Percentiles rank a stretch among this genome's conserved stretches.
phyloP scores from a whole-genome alignment of 2,888 invertebrate species.

The Sclerodermus sp. region DNA sequence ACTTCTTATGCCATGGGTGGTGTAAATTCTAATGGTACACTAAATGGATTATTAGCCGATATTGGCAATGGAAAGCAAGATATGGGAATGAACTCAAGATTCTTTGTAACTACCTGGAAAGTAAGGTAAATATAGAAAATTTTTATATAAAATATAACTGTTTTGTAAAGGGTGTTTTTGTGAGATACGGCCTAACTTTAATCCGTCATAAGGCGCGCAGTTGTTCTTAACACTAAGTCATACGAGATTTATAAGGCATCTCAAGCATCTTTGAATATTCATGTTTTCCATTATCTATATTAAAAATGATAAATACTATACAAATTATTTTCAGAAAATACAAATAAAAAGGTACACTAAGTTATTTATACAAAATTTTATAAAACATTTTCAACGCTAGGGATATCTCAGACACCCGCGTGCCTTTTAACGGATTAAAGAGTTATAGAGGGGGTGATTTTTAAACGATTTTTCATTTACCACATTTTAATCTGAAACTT shows the following conservation, averaged over 20 bases:
- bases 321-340: too few relatives aligned
- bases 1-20: background rate
- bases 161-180: background rate
- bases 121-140: too few relatives aligned
- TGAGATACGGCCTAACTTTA: background rate
- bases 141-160: background rate
- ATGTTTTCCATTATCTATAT: too few relatives aligned
- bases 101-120: constrained; percentile 19
- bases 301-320: too few relatives aligned
- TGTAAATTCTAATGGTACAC: background rate
- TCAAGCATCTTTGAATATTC: background rate
- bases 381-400: too few relatives aligned
- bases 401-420: too few relatives aligned
- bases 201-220: background rate
- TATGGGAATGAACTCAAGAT: constrained; percentile 27
- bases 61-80: constrained; percentile 22
- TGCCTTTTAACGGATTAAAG: background rate
- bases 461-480: too few relatives aligned
- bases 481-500: too few relatives aligned
- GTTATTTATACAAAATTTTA: too few relatives aligned
- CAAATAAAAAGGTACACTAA: too few relatives aligned
- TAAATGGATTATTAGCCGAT: constrained; percentile 20
- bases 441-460: too few relatives aligned
- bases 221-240: background rate
- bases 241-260: background rate